Conservation (phyloP, 1,140 invertebrate species). For the Drosophila asahinai region DNA sequence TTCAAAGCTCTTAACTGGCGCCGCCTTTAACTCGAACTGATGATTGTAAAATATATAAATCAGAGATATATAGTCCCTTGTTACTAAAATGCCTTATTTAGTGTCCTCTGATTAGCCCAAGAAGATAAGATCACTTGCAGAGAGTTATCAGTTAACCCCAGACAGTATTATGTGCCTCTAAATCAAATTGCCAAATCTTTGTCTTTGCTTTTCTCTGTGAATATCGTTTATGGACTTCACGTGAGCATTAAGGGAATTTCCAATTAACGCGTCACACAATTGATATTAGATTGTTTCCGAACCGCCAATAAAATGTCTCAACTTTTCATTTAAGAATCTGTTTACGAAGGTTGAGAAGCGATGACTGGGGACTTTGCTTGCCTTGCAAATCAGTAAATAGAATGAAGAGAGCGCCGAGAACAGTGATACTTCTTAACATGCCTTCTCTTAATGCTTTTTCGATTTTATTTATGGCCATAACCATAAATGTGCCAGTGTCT, state of each 20-base stretch:
- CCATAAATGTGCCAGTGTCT: neutral
- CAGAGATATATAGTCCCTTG: constrained; percentile 1
- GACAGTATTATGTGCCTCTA: neutral
- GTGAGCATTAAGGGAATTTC: constrained; percentile 9
- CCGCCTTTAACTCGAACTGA: neutral
- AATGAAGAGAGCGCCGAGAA: neutral
- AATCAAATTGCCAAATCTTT: constrained; percentile 10
- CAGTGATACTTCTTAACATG: neutral
- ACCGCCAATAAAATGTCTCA: constrained; percentile 10
- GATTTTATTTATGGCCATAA: neutral
- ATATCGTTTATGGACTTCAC: constrained; percentile 2
- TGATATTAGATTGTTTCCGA: constrained; percentile 11
- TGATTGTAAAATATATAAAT: constrained; percentile 10
- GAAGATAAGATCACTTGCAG: constrained; percentile 25
- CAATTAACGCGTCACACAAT: constrained; percentile 34
- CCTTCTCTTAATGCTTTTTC: neutral
- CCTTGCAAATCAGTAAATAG: constrained; percentile 3
- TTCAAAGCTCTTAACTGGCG: neutral
- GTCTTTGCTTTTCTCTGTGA: neutral
- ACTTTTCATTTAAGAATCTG: neutral
- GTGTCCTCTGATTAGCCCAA: constrained; percentile 21
- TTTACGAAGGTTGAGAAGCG: neutral
- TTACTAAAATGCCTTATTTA: constrained; percentile 12
- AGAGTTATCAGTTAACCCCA: constrained; percentile 15
- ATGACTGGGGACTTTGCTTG: neutral